Percentiles rank a stretch among this genome's conserved stretches.
Conservation (phyloP, 1,140 invertebrate species). For the Drosophila watanabei region DNA sequence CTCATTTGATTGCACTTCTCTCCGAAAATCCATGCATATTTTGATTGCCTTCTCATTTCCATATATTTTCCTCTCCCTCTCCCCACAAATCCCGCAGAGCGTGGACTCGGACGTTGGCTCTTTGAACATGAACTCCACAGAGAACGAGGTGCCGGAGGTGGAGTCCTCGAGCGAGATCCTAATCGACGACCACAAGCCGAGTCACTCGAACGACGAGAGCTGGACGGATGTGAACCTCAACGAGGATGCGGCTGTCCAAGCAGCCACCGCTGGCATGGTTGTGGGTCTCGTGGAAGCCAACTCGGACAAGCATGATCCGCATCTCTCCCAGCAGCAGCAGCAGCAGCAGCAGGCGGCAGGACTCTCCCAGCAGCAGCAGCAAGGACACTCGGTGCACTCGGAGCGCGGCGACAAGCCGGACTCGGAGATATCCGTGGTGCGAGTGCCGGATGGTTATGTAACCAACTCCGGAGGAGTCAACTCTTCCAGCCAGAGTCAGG, state of each 20-base stretch:
- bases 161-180: slow-evolving; percentile 89
- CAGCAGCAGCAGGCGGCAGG: slow-evolving; percentile 52
- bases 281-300: slow-evolving; percentile 50
- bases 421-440: slow-evolving; percentile 91
- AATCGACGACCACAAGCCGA: slow-evolving; percentile 89
- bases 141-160: slow-evolving; percentile 89
- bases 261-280: slow-evolving; percentile 71
- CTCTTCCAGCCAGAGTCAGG: slow-evolving; percentile 19
- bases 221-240: slow-evolving; percentile 97
- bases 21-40: slow-evolving; percentile 49
- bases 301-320: slow-evolving; percentile 27
- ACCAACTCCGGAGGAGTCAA: slow-evolving; percentile 38
- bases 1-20: slow-evolving; percentile 46
- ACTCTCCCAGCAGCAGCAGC: slow-evolving; percentile 37
- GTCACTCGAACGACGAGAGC: slow-evolving; percentile 91
- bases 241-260: slow-evolving; percentile 89
- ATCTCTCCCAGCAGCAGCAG: slow-evolving; percentile 43
- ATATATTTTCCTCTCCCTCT: slow-evolving; percentile 3
- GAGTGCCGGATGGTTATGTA: slow-evolving; percentile 88
- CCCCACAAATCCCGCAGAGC: slow-evolving; percentile 86
- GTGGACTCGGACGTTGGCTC: slow-evolving; percentile 91
- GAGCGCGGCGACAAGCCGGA: slow-evolving; percentile 90
- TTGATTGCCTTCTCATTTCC: slow-evolving; percentile 45
- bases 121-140: slow-evolving; percentile 89
- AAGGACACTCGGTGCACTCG: slow-evolving; percentile 54